Evolutionary conservation across 1,140 invertebrate species (phyloP).

Genomic region (Camponotus floridanus): DNA sequence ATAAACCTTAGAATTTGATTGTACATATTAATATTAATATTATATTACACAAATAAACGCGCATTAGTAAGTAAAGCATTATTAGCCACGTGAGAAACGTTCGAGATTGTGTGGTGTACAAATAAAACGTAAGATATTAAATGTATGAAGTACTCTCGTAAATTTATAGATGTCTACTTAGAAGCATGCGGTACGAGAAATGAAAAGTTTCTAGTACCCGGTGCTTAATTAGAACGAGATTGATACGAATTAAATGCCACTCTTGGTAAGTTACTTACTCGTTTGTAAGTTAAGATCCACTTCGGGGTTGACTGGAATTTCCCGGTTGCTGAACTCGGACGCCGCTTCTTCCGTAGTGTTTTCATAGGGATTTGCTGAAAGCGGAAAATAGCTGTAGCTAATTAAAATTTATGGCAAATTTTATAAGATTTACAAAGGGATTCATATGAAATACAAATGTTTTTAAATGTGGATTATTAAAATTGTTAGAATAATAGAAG

Average conservation of each 20-base stretch:
- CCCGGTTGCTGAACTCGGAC: constrained; percentile 85
- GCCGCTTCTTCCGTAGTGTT: constrained; percentile 89
- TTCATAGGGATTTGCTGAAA: constrained; percentile 83
- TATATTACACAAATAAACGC: neutral
- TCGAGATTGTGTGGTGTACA: neutral
- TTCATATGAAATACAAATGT: neutral
- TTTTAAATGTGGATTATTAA: neutral
- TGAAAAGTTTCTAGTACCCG: constrained; percentile 68
- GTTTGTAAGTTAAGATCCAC: constrained; percentile 88
- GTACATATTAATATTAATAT: neutral
- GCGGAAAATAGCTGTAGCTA: constrained; percentile 58
- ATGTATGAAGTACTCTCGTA: constrained; percentile 34
- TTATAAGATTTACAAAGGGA: constrained; percentile 2
- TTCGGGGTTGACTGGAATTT: constrained; percentile 86
- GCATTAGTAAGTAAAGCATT: neutral
- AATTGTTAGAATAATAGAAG: neutral
- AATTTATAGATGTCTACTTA: constrained; percentile 52
- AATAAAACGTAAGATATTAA: constrained; percentile 47
- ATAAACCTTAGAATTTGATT: neutral
- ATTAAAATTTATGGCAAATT: constrained; percentile 42
- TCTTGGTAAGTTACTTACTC: constrained; percentile 85
- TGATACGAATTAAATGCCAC: constrained; percentile 72
- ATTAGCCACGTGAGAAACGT: constrained; percentile 5
- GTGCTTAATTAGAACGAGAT: constrained; percentile 71
- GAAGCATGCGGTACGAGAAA: constrained; percentile 42